phyloP scores from a whole-genome alignment of 92 coral and sea anemone genomes.

The Heteractis magnifica region DNA sequence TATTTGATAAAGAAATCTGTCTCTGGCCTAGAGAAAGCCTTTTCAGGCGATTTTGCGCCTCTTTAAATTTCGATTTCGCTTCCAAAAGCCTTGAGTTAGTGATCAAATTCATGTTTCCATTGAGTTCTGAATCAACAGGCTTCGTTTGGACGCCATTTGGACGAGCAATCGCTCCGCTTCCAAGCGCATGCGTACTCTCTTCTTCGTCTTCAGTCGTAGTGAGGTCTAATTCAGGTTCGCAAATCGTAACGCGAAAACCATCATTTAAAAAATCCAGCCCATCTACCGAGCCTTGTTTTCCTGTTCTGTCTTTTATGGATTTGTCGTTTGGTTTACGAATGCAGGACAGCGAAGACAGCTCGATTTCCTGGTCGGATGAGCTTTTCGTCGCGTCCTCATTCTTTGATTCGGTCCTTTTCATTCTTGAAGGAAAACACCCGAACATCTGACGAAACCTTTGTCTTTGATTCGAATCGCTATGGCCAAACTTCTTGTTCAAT shows the following conservation, averaged over 20 bases:
- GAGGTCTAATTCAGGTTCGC: conserved; percentile 36
- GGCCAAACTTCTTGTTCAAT: neutral
- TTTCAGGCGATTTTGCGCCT: conserved; percentile 14
- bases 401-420: neutral
- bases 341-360: conserved; percentile 1
- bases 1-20: neutral
- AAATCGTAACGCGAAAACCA: conserved; percentile 20
- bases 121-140: neutral
- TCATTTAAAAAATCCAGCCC: neutral
- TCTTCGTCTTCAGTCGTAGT: conserved; percentile 37
- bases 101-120: neutral
- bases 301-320: conserved; percentile 4
- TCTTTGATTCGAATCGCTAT: neutral
- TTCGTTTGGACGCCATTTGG: neutral
- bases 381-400: neutral
- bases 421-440: neutral
- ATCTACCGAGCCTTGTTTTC: neutral
- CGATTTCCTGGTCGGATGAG: neutral
- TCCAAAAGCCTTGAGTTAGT: conserved; percentile 2
- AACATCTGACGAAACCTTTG: neutral
- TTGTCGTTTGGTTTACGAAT: neutral
- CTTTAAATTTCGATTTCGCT: conserved; percentile 31
- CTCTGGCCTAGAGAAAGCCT: neutral
- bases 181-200: conserved; percentile 5
- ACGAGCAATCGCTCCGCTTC: neutral